phyloP scores from a whole-genome alignment of 2,888 invertebrate genomes.

The Patella ulyssiponensis region DNA sequence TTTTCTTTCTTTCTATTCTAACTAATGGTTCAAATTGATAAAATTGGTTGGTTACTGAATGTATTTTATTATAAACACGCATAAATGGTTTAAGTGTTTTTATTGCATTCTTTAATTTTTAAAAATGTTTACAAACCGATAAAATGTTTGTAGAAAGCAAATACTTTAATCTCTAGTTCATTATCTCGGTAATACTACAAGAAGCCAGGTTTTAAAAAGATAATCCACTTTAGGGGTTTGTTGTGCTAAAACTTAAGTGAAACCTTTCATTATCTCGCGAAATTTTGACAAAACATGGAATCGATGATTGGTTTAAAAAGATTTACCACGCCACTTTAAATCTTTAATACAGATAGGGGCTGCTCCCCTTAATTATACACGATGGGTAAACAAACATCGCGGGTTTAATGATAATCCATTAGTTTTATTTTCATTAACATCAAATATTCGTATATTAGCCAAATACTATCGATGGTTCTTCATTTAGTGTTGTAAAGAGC shows the following conservation, averaged over 20 bases:
- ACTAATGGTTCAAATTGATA: too few species aligned
- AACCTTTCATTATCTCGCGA: background rate
- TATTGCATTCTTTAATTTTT: too few species aligned
- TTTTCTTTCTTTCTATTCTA: too few species aligned
- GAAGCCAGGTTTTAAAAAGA: background rate
- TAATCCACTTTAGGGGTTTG: background rate
- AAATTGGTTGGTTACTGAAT: background rate
- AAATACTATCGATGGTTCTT: background rate
- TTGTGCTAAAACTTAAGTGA: constrained; percentile 3
- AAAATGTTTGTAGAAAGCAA: background rate
- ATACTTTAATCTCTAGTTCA: background rate
- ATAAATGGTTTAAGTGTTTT: background rate
- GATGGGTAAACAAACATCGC: too few species aligned
- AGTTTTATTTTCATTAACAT: background rate
- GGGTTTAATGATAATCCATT: background rate
- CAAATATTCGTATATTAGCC: background rate
- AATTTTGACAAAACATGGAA: background rate
- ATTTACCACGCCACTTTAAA: background rate
- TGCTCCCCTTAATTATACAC: too few species aligned
- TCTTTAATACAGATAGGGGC: background rate
- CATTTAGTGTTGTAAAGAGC: too few species aligned
- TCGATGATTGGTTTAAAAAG: constrained; percentile 1
- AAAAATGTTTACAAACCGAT: background rate
- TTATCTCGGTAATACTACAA: background rate
- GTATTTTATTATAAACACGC: background rate